Base-by-base conservation (phyloP, 2,113 vertebrate genomes). In the Daubentonia madagascariensis region DNA sequence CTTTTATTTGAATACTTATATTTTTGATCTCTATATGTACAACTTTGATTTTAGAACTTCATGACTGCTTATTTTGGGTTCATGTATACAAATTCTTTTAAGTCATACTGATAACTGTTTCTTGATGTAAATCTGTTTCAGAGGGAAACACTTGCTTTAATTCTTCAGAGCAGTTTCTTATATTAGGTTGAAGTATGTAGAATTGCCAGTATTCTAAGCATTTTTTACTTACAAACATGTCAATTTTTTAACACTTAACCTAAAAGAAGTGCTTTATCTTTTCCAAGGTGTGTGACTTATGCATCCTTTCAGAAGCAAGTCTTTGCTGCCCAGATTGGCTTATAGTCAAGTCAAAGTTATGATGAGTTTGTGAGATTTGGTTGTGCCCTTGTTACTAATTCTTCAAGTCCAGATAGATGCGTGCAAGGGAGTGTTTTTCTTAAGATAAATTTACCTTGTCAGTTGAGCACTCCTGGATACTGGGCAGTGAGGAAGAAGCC, bases 11-110 rank as follows among this genome's bases (percentile, higher is more conserved):
- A 87, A 92, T 67, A 57, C 45, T 88, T 75, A 28, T 90, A 35
- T 73, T 92, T 96, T 95, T 87, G 52, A 92, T 80, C 68, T 84
- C 57, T 86, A 14, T 79, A 37, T 73, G 89, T 80, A 72, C 28
- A 45, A 72, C 48, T 95, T 80, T 48, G 50, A 89, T 95, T 97
- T 97, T 97, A 97, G 92, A 95, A 90, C 37, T 40, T 96, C 75
- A 95, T 63, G 37, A 70, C 63, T 81, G 80, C 73, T 73, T 96
- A 88, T 94, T 97, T 95, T 75, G 30, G 70, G 78, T 85, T 79
- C 79, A 70, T 37, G 72, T 65, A 96, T 90, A 93, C 90, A 98
- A 87, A 79, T 90, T 76, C 1, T 30, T 61, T 73, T 40, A 81
- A 96, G 48, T 43, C 35, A 54, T 50, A 18, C 20, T 65, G 52